Evolutionary conservation across 2,888 invertebrate genomes (phyloP), one percentile per base, ranked within the genome.

Genomic region (Phania funesta): DNA sequence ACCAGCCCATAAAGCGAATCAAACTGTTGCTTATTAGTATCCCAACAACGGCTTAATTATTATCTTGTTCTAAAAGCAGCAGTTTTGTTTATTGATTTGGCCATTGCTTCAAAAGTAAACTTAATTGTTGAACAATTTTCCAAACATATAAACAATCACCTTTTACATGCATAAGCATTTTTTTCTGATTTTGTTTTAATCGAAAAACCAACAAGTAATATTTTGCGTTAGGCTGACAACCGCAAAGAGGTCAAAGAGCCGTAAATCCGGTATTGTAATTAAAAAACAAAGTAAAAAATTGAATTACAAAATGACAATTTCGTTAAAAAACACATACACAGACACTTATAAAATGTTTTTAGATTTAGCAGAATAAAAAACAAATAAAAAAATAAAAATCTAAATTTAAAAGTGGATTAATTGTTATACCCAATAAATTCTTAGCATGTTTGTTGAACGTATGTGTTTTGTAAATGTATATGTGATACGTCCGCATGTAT

Each of bases 201-300:
- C 11, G 13, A 44, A 41, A 52, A 65, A 54, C 41, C 13, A 18
- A 52, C 18, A 77, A 35, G 35, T 35, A 58, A 58, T 48, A 26
- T 67, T 58, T 67, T 56, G 48, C 41, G 52, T 20, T 64, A 60
- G 84, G 74, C 80, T 84, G 85, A 83, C 84, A 84, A 77, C 68
- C 80, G 83, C 84, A 60, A 80, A 83, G 79, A 80, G 84, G 85
- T 83, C 83, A 85, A 82, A 83, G 38, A 84, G 83, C 83, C 85
- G 85, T 85, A 84, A 79, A 84, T 84, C 85, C 85, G 85, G 84
- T 85, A 84, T 80, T 83, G 77, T 81, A 83, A 84, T 84, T 84
- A 83, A 62, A 71, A 48, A 38, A 70, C 22, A 22, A 54, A 46
- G 8, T 2, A 52, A 46, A 44, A 68, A 77, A 62, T 77, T 26